A percentile compares a stretch with the other conserved stretches of the same genome.
phyloP scores from a whole-genome alignment of 2,797 vertebrate species.

The Gallinago stenura region DNA sequence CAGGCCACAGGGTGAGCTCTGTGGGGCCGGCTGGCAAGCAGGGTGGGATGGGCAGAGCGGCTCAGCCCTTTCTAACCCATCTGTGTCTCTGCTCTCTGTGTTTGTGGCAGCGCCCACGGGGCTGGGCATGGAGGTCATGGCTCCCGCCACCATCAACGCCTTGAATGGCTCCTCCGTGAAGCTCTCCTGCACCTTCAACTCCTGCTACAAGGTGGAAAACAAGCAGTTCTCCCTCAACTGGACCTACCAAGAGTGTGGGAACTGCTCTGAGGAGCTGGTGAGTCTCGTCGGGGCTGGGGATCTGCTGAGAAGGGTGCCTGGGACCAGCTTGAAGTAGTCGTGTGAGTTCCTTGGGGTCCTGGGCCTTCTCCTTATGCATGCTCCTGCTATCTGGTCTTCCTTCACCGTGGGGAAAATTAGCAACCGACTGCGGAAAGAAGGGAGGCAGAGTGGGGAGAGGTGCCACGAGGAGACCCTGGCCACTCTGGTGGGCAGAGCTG shows the following conservation, averaged over 20 bases:
- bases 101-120: conserved; percentile 76
- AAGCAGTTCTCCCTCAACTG: conserved; percentile 94
- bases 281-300: not conserved
- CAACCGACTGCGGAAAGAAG: rapidly evolving
- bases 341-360: rapidly evolving
- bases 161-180: conserved; percentile 90
- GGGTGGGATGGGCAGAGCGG: not conserved
- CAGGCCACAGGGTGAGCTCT: not conserved
- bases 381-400: not conserved
- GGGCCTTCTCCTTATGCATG: not conserved
- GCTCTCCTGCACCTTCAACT: conserved; percentile 92
- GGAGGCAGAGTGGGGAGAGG: not conserved
- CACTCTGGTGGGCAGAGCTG: not conserved
- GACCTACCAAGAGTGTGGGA: conserved; percentile 90
- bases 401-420: not conserved
- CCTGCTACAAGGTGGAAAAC: conserved; percentile 93
- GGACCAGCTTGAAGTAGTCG: rapidly evolving
- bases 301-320: not conserved
- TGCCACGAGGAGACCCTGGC: rapidly evolving
- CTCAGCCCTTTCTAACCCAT: not conserved
- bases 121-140: conserved; percentile 89
- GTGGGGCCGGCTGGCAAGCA: not conserved
- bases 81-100: not conserved
- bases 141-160: conserved; percentile 80
- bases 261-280: conserved; percentile 91